Conservation (phyloP, 2,797 vertebrate genomes). For the Dryobates pubescens region DNA sequence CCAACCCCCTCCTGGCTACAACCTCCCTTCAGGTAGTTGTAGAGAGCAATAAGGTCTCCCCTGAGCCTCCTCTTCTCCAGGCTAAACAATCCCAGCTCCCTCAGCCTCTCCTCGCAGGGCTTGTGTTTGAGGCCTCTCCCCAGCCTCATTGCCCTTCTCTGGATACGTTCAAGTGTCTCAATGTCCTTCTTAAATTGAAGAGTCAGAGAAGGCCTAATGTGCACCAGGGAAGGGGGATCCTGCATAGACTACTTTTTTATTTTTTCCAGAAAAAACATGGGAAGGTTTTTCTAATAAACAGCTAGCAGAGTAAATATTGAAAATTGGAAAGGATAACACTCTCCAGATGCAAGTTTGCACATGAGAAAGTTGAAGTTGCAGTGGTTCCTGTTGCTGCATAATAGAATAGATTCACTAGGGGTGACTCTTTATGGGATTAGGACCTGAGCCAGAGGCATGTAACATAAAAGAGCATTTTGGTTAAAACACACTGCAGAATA, state of each 20-base stretch:
- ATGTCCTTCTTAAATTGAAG: too few species aligned
- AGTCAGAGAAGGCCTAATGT: neutral
- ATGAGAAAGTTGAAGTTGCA: neutral
- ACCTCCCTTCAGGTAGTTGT: too few species aligned
- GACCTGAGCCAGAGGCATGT: neutral
- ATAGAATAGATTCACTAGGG: neutral
- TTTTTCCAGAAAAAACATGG: too few species aligned
- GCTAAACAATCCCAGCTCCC: too few species aligned
- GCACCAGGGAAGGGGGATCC: neutral
- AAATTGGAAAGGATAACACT: neutral
- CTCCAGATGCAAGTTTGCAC: neutral
- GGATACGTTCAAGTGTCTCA: too few species aligned
- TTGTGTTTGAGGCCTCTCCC: too few species aligned
- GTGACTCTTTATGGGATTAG: neutral
- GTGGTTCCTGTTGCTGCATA: neutral
- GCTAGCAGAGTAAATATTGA: neutral
- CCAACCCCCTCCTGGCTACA: too few species aligned
- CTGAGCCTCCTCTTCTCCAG: too few species aligned
- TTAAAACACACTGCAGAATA: neutral
- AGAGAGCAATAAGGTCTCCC: too few species aligned
- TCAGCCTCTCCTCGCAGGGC: too few species aligned
- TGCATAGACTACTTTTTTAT: neutral
- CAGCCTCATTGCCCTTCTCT: too few species aligned
- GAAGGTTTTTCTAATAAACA: slow-evolving; percentile 3
- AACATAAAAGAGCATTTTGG: neutral